Evolutionary conservation across 53 echinoderm and acorn worm species (phyloP).

Genomic region (Paracentrotus lividus): DNA sequence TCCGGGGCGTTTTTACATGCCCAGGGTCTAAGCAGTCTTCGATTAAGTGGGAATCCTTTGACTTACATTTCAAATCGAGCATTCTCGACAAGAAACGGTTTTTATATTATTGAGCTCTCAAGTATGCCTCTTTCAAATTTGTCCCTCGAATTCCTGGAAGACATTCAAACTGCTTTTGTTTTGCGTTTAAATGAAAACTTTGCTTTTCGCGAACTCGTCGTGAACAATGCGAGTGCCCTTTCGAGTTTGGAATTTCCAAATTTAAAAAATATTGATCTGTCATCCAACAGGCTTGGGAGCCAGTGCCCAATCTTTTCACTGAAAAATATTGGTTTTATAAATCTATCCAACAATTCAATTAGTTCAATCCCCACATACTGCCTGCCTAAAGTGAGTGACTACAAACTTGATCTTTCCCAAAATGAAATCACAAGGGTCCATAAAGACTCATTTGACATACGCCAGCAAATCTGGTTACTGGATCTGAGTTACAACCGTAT

Average conservation of each 20-base stretch:
- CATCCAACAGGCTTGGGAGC: not conserved
- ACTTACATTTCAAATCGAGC: not conserved
- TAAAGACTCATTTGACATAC: not conserved
- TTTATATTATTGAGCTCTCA: not conserved
- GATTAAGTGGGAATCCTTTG: not conserved
- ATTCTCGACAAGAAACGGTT: not conserved
- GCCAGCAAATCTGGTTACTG: not conserved
- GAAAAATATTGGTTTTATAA: not conserved
- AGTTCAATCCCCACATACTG: not conserved
- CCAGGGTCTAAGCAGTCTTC: not conserved
- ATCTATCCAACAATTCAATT: not conserved
- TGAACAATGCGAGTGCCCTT: not conserved
- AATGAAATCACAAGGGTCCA: not conserved
- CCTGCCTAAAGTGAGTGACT: not conserved
- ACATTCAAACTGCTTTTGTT: not conserved
- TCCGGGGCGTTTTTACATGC: not conserved
- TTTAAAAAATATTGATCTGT: not conserved
- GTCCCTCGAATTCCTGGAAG: not conserved
- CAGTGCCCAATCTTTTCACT: not conserved
- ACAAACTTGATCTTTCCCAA: not conserved
- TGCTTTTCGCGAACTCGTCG: no score
- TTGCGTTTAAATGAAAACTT: no score
- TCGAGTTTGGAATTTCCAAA: not conserved
- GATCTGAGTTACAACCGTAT: conserved; percentile 4
- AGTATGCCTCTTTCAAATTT: not conserved